Evolutionary conservation across 2,797 vertebrate genomes (phyloP), one percentile per base, ranked within the genome.

Genomic region (Lagorchestes hirsutus): DNA sequence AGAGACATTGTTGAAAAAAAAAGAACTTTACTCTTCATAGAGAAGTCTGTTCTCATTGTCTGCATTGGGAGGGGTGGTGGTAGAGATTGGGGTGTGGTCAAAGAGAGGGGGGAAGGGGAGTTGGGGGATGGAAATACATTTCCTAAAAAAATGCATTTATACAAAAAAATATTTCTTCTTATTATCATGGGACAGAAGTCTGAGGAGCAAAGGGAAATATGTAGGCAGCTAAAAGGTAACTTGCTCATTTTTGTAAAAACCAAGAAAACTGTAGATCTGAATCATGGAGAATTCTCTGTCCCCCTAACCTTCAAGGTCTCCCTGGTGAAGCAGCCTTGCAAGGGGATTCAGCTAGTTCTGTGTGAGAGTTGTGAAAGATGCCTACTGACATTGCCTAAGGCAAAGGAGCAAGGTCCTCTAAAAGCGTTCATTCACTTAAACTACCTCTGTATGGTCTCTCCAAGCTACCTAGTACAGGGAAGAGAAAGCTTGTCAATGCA

Each of bases 161-260:
- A 58, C 34, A 90, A 96, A 74, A 67, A 67, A 58, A 90, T 1
- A 24, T 54, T 55, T 34, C 90, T 82, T 95, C 62, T 90, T 95
- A 31, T 50, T 87, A 54, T n/a, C 24, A 87, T 91, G 4, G n/a
- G 46, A 92, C 29, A 92, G 18, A 74, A 90, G 22, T 57, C 55
- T 55, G 34, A 55, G 52, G 22, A 57, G 14, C 27, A 94, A 34
- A 90, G 31, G 55, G 87, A 54, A 92, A 95, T 52, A 4, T 90
- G 34, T 0, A 22, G 46, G 54, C 3, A 94, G 3, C 28, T 55
- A 54, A 57, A 54, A 95, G 56, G 93, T 12, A 34, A n/a, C 50
- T 54, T 54, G 29, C 27, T 29, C 29, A 58, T 54, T 92, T 87
- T 95, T 90, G 46, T 55, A 92, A 96, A 87, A 92, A 93, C 62